Evolutionary conservation across 2,797 vertebrate genomes (phyloP).

Genomic region (Mionectes olivaceus): DNA sequence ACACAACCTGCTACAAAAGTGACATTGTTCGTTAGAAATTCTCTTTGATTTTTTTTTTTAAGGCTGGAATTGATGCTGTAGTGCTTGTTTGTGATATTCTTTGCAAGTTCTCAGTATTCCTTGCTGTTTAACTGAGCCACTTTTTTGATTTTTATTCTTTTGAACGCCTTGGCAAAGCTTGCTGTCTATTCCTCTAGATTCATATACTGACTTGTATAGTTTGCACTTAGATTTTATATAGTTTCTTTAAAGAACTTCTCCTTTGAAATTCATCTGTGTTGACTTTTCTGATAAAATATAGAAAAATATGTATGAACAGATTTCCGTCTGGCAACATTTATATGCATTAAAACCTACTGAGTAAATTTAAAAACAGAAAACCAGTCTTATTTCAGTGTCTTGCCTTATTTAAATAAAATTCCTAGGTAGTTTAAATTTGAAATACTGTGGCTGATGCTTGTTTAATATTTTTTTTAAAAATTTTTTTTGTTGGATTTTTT

Average conservation of each 20-base stretch:
- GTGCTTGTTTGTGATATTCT: constrained; percentile 1
- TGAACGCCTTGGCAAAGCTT: not conserved
- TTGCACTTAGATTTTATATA: not conserved
- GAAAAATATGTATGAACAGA: not conserved
- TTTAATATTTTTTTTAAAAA: not conserved
- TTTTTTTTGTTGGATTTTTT: not conserved
- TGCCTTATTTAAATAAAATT: not conserved
- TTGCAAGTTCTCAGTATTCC: not conserved
- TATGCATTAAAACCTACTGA: not conserved
- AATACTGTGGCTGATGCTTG: not conserved
- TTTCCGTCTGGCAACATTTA: not conserved
- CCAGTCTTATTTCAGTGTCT: not conserved
- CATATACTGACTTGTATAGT: not conserved
- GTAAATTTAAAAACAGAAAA: not conserved
- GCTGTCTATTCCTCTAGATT: not conserved
- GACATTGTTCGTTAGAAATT: constrained; percentile 42
- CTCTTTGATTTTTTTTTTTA: constrained; percentile 39
- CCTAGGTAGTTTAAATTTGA: not conserved
- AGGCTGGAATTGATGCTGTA: not conserved
- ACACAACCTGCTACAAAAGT: not conserved
- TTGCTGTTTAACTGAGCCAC: constrained; percentile 19
- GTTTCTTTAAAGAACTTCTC: not conserved
- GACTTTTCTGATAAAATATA: constrained; percentile 11
- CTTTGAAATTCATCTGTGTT: constrained; percentile 4
- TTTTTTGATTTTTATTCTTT: constrained; percentile 45